These are phyloP conservation scores for Crocidura indochinensis DNA, from an alignment of 2,797 vertebrate genomes.

Conservation along the genomic window DNA sequence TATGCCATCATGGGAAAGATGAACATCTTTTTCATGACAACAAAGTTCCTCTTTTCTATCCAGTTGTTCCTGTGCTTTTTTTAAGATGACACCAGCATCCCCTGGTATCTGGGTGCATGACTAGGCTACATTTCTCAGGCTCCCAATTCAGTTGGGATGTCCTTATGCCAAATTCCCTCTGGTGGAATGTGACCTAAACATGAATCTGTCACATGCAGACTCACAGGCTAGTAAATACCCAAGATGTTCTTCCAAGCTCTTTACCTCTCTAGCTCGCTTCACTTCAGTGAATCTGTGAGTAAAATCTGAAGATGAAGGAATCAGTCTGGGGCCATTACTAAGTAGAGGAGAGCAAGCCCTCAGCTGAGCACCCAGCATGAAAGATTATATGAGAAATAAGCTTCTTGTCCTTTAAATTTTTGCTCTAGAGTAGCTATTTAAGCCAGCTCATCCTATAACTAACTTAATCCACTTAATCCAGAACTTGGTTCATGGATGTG, in stretches of 20 bases:
- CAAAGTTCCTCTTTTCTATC: no score
- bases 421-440: neutral
- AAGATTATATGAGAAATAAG: neutral
- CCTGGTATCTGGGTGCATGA: no score
- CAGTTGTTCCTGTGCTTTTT: no score
- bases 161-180: neutral
- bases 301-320: neutral
- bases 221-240: neutral
- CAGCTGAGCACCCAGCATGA: neutral
- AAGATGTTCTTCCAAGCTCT: neutral
- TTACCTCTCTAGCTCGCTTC: neutral
- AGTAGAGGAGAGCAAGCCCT: neutral
- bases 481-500: neutral
- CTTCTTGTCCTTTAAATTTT: neutral
- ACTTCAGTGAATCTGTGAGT: neutral
- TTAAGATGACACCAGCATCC: no score
- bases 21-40: no score
- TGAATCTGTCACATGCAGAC: neutral
- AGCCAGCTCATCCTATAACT: neutral
- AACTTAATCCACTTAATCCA: neutral
- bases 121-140: neutral
- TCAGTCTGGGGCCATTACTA: neutral
- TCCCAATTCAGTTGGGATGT: neutral
- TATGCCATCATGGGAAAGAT: no score
- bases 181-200: neutral